These are phyloP conservation scores for Cecropterus lyciades DNA, from an alignment of 1,140 invertebrate genomes.

Conservation along the genomic window DNA sequence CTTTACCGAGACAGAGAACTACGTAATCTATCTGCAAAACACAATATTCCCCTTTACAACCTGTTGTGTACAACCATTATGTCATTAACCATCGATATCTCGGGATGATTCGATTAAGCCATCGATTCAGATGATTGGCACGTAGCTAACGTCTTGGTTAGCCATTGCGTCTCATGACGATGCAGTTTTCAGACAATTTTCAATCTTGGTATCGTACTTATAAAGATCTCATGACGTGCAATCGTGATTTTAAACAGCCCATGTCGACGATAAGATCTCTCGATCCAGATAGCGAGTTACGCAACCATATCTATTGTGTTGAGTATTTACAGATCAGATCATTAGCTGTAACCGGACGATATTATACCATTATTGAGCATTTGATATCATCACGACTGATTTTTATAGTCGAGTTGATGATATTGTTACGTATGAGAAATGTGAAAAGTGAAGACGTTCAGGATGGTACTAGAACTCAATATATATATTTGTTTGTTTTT, in stretches of 20 bases:
- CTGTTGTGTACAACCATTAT: conserved; percentile 5
- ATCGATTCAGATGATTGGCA: conserved; percentile 33
- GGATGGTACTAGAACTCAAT: too few species aligned
- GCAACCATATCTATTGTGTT: conserved; percentile 36
- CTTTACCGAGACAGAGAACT: background rate
- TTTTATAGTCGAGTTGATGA: background rate
- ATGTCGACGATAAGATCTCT: conserved; percentile 34
- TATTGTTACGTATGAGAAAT: background rate
- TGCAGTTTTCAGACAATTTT: background rate
- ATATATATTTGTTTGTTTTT: too few species aligned
- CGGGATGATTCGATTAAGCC: conserved; percentile 26
- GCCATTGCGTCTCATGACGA: background rate
- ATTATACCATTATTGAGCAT: conserved; percentile 32
- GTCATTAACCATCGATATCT: conserved; percentile 10
- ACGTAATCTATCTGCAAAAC: conserved; percentile 1
- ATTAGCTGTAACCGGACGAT: conserved; percentile 33
- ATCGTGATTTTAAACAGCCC: conserved; percentile 9
- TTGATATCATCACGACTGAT: conserved; percentile 15
- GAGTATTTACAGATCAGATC: conserved; percentile 32
- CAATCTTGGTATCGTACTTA: conserved; percentile 7
- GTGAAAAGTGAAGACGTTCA: too few species aligned
- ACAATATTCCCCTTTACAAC: conserved; percentile 6
- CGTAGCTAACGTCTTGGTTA: conserved; percentile 21
- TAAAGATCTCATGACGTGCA: background rate
- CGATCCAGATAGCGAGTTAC: conserved; percentile 41